Base-by-base conservation (phyloP, 2,888 invertebrate genomes). In the Drosophila percnosoma region DNA sequence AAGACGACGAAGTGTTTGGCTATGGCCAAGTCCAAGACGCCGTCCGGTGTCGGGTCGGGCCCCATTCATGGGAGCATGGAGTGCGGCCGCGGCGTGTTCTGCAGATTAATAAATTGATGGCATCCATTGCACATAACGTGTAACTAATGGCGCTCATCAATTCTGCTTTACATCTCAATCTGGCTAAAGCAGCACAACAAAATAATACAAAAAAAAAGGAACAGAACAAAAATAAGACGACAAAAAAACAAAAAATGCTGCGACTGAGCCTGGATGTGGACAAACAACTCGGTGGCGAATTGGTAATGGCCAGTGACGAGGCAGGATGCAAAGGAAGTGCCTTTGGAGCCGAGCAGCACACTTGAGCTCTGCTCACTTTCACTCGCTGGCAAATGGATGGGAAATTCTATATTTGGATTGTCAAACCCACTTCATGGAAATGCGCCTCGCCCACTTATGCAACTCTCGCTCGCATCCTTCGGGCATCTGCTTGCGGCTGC, bases 141-240 rank as follows among this genome's bases (percentile, higher is more conserved):
- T 93, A 93, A 93, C 93, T 93, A 93, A 93, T 93, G 93, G 91
- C 91, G 89, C 92, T 92, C 92, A 93, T 93, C 93, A 93, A 93
- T 93, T 93, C 92, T 93, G 92, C 93, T 93, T 93, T 93, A 93
- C 93, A 93, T 93, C 93, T 93, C 93, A 93, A 93, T 93, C 93
- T 93, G 93, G 91, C 92, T 92, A 91, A 88, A 80, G 90, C 76
- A 73, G 80, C 78, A 79, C 73, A 68, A 65, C 33, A 55, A 57
- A 65, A 77, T 54, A 60, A 45, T 24, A 24, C 24, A 58, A 53
- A 55, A 51, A 60, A 62, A 34, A 27, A 55, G 65, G 49, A 58
- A 51, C 42, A 42, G 31, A 51, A 59, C 53, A 40, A 51, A 53
- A 48, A n/a, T 27, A 45, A 15, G 31, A 57, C 31, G 57, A 57